Conservation (phyloP, 2,797 vertebrate genomes). For the Zenarchopterus dispar region DNA sequence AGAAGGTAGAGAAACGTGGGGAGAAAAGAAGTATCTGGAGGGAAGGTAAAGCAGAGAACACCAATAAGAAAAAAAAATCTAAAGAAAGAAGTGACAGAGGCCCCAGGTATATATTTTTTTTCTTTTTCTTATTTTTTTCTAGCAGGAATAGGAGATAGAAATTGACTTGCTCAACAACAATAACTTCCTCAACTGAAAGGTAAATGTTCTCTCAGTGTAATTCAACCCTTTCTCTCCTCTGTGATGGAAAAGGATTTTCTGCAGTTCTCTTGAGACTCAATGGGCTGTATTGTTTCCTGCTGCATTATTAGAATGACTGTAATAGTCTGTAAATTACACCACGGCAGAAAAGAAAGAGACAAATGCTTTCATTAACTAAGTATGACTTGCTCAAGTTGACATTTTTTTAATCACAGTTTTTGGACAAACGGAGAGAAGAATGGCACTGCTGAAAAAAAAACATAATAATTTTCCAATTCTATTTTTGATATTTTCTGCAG, state of each 20-base stretch:
- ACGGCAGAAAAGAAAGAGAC: neutral
- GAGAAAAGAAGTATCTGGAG: conserved; percentile 40
- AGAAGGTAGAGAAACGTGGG: conserved; percentile 40
- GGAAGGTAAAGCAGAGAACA: conserved; percentile 38
- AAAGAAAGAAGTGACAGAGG: conserved; percentile 42
- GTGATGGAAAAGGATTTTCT: conserved; percentile 44
- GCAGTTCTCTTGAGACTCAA: conserved; percentile 40
- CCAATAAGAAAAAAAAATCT: conserved; percentile 44
- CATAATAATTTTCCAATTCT: too few species aligned
- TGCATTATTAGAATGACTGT: conserved; percentile 37
- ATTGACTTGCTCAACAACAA: conserved; percentile 43
- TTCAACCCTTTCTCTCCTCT: conserved; percentile 49
- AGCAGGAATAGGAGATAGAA: conserved; percentile 28
- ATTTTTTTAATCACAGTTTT: neutral
- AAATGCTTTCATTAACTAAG: conserved; percentile 12
- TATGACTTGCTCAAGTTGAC: neutral
- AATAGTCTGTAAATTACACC: conserved; percentile 38
- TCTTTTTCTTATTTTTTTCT: conserved; percentile 24
- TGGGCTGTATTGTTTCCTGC: conserved; percentile 48
- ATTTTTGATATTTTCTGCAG: neutral
- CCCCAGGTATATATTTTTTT: conserved; percentile 61
- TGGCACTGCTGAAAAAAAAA: too few species aligned
- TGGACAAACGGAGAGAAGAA: too few species aligned
- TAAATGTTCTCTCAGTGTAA: conserved; percentile 53
- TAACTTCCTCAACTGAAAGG: conserved; percentile 53